A percentile compares a stretch with the other conserved stretches of the same genome.
phyloP scores from a whole-genome alignment of 1,140 invertebrate species.

The Cepaea nemoralis region DNA sequence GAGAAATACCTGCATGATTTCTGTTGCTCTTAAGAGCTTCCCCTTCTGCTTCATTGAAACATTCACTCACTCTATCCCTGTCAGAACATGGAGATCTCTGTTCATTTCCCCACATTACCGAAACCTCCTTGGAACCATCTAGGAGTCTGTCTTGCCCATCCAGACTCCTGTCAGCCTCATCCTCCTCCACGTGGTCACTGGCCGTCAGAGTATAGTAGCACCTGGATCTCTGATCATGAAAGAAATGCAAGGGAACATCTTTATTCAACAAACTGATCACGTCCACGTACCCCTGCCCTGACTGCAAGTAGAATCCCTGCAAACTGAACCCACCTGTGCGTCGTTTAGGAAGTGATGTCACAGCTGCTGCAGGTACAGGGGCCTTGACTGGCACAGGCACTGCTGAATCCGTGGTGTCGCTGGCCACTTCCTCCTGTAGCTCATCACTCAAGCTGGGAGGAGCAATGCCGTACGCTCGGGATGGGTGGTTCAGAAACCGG shows the following conservation, averaged over 20 bases:
- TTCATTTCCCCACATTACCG: too few relatives aligned
- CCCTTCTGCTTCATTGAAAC: too few relatives aligned
- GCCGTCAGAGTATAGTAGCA: background rate
- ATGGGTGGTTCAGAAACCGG: conserved; percentile 43
- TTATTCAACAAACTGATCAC: background rate
- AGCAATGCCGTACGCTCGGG: conserved; percentile 6
- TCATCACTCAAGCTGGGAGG: background rate
- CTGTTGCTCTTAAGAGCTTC: too few relatives aligned
- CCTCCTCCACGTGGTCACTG: background rate
- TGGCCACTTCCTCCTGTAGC: background rate
- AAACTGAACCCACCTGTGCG: conserved; percentile 32
- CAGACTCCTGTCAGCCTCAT: background rate
- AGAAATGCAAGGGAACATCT: conserved; percentile 26
- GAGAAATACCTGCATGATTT: too few relatives aligned
- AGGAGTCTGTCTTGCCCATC: too few relatives aligned
- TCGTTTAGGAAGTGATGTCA: background rate
- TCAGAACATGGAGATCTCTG: too few relatives aligned
- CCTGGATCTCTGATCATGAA: conserved; percentile 22
- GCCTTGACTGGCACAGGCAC: background rate
- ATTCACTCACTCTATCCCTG: too few relatives aligned
- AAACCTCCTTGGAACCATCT: too few relatives aligned
- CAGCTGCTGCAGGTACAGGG: background rate
- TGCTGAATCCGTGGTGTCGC: background rate
- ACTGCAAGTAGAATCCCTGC: background rate
- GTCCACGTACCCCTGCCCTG: conserved; percentile 9